These are phyloP conservation scores for Sciurus carolinensis DNA, from an alignment of 2,797 vertebrate species.

Conservation along the genomic window DNA sequence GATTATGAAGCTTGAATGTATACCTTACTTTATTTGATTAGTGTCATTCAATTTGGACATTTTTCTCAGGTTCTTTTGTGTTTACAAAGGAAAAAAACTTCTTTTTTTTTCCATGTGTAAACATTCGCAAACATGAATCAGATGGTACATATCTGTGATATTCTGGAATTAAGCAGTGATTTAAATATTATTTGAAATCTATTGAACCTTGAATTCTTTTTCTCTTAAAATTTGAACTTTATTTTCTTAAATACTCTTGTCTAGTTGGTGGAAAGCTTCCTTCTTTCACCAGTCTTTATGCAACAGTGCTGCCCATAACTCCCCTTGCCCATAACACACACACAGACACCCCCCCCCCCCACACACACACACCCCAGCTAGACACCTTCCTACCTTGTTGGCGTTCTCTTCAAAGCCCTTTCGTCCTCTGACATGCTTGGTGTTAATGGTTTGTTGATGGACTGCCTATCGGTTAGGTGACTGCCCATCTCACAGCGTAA, in stretches of 20 bases:
- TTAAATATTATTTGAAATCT: background rate
- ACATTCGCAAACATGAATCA: background rate
- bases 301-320: fast-evolving
- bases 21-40: slow-evolving; percentile 67
- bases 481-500: too few species aligned
- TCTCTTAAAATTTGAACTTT: background rate
- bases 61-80: slow-evolving; percentile 16
- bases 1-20: slow-evolving; percentile 72
- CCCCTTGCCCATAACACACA: fast-evolving
- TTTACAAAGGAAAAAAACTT: slow-evolving; percentile 8
- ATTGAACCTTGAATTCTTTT: background rate
- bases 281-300: background rate
- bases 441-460: background rate
- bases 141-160: background rate
- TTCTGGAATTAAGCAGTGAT: background rate
- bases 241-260: background rate
- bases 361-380: background rate
- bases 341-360: too few species aligned
- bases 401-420: background rate
- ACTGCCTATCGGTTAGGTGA: background rate
- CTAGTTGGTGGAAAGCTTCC: background rate
- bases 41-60: slow-evolving; percentile 55
- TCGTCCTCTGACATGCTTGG: background rate
- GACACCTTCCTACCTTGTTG: background rate
- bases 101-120: background rate